Percentiles rank a stretch among this genome's conserved stretches.
Evolutionary conservation across 2,888 invertebrate genomes (phyloP).

Genomic region (Chrysotoxum bicinctum): DNA sequence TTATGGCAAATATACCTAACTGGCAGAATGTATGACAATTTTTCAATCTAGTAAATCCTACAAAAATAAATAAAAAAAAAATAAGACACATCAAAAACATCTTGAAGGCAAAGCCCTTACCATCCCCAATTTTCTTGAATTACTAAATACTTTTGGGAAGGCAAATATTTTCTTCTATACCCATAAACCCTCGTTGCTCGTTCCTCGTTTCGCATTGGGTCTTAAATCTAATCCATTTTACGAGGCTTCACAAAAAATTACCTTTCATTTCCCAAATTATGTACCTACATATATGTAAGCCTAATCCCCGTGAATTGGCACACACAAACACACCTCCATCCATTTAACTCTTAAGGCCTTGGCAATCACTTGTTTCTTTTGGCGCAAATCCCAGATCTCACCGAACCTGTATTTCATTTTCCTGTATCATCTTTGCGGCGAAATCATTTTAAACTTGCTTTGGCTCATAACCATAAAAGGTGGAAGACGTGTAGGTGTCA

Average conservation of each 20-base stretch:
- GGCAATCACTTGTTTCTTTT: neutral
- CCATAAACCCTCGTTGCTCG: too few relatives aligned
- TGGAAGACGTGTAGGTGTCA: slow-evolving; percentile 10
- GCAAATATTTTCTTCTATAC: neutral
- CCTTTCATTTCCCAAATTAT: slow-evolving; percentile 16
- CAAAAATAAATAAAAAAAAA: too few relatives aligned
- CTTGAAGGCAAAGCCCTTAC: neutral
- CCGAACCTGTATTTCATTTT: neutral
- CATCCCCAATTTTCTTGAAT: neutral
- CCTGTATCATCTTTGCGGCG: neutral
- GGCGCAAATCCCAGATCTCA: slow-evolving; percentile 12
- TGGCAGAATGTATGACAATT: too few relatives aligned
- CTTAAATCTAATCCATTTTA: slow-evolving; percentile 21
- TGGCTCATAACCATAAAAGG: neutral
- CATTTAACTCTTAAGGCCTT: neutral
- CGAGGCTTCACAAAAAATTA: slow-evolving; percentile 20
- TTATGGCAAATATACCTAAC: too few relatives aligned
- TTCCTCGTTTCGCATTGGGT: neutral
- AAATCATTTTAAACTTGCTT: neutral
- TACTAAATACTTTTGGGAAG: neutral
- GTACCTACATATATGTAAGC: neutral
- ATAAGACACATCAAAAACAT: too few relatives aligned
- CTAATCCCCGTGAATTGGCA: slow-evolving; percentile 21
- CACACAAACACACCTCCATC: neutral
- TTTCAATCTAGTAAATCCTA: too few relatives aligned